phyloP scores from a whole-genome alignment of 2,888 invertebrate genomes.

The Megalurothrips usitatus region DNA sequence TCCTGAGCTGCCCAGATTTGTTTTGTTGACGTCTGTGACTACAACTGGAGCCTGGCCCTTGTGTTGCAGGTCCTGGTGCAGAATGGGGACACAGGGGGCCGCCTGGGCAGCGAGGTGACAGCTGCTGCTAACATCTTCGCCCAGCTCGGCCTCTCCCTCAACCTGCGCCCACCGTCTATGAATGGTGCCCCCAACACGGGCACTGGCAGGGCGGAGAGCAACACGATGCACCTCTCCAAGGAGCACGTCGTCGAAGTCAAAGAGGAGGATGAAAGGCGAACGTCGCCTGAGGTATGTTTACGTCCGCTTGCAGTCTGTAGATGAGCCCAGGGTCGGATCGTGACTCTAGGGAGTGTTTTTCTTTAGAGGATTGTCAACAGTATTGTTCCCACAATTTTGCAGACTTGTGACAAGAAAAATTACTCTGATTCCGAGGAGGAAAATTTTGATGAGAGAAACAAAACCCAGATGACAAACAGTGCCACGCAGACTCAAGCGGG shows the following conservation, averaged over 20 bases:
- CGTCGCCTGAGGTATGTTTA: conserved; percentile 37
- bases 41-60: background rate
- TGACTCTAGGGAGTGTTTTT: too few species aligned
- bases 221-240: conserved; percentile 17
- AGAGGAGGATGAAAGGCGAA: conserved; percentile 40
- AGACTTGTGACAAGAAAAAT: background rate
- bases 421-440: conserved; percentile 7
- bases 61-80: background rate
- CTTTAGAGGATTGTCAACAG: too few species aligned
- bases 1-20: background rate
- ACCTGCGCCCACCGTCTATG: conserved; percentile 34
- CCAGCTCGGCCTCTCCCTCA: conserved; percentile 37
- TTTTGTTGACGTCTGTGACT: background rate
- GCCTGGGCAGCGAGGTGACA: conserved; percentile 32
- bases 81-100: conserved; percentile 37
- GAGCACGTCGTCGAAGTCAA: conserved; percentile 38
- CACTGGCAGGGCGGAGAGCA: background rate
- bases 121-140: conserved; percentile 27
- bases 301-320: too few species aligned
- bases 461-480: background rate
- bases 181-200: conserved; percentile 33
- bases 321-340: too few species aligned
- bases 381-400: background rate
- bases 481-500: conserved; percentile 12
- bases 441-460: background rate